Conservation (phyloP, 2,888 invertebrate genomes). For the Sphinx pinastri region DNA sequence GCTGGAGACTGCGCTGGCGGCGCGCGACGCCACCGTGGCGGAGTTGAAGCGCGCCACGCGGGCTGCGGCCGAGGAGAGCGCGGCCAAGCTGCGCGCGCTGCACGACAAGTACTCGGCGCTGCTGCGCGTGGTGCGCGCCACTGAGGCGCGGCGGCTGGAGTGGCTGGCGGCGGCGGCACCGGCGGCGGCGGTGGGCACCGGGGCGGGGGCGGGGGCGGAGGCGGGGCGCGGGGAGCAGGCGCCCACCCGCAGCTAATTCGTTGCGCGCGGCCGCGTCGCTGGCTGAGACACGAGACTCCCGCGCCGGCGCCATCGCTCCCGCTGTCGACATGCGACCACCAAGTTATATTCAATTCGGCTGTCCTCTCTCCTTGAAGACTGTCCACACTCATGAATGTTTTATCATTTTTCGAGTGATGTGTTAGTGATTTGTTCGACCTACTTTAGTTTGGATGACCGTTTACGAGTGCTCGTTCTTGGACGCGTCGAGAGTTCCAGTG, state of each 20-base stretch:
- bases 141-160: constrained; percentile 82
- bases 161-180: constrained; percentile 63
- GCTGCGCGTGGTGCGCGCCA: constrained; percentile 81
- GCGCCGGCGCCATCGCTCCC: constrained; percentile 44
- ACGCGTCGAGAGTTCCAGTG: neutral
- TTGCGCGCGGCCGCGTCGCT: constrained; percentile 34
- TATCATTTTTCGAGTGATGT: neutral
- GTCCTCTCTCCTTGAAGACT: neutral
- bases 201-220: constrained; percentile 77
- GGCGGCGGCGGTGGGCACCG: constrained; percentile 51
- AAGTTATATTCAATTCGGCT: neutral
- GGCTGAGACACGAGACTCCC: constrained; percentile 83
- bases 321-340: constrained; percentile 5
- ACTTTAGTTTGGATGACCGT: neutral
- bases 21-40: constrained; percentile 74
- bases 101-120: constrained; percentile 85
- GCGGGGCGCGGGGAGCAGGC: constrained; percentile 20
- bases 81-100: constrained; percentile 82
- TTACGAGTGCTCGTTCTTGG: neutral
- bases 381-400: neutral
- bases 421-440: neutral
- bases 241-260: constrained; percentile 31
- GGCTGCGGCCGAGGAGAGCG: constrained; percentile 85
- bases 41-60: constrained; percentile 73
- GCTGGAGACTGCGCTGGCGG: constrained; percentile 62